phyloP scores from a whole-genome alignment of 1,140 invertebrate species.

The Nautilus pompilius region DNA sequence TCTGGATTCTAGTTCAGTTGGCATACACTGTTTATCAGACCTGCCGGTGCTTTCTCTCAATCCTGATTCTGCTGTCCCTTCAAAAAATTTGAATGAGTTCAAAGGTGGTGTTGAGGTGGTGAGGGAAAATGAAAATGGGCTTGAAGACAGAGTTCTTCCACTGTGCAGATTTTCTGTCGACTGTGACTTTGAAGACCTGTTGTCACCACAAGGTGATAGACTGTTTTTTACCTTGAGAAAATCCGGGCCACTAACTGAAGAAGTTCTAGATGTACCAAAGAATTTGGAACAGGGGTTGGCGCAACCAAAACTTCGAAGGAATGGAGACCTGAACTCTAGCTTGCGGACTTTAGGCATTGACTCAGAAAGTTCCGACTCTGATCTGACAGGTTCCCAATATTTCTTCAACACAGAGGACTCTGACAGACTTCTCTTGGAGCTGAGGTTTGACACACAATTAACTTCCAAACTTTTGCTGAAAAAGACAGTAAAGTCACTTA shows the following conservation, averaged over 20 bases:
- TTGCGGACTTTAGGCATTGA: slow-evolving; percentile 40
- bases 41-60: too few species aligned
- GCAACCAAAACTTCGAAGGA: slow-evolving; percentile 23
- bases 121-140: slow-evolving; percentile 44
- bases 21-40: too few species aligned
- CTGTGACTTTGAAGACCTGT: slow-evolving; percentile 24
- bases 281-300: slow-evolving; percentile 12
- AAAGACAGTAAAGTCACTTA: neutral
- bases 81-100: slow-evolving; percentile 44
- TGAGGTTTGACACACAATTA: slow-evolving; percentile 7
- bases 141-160: slow-evolving; percentile 17
- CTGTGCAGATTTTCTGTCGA: slow-evolving; percentile 35
- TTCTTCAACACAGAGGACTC: slow-evolving; percentile 20
- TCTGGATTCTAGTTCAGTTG: too few species aligned
- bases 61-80: too few species aligned
- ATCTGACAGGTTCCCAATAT: neutral
- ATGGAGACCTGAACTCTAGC: slow-evolving; percentile 40
- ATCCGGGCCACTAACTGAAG: slow-evolving; percentile 5
- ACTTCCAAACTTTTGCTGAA: slow-evolving; percentile 9
- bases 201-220: slow-evolving; percentile 5
- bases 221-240: slow-evolving; percentile 8
- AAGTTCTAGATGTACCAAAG: neutral
- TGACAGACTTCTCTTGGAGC: slow-evolving; percentile 37
- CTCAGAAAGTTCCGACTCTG: neutral
- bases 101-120: slow-evolving; percentile 40